Evolutionary conservation across 2,113 vertebrate species (phyloP).

Genomic region (Neogobius melanostomus): DNA sequence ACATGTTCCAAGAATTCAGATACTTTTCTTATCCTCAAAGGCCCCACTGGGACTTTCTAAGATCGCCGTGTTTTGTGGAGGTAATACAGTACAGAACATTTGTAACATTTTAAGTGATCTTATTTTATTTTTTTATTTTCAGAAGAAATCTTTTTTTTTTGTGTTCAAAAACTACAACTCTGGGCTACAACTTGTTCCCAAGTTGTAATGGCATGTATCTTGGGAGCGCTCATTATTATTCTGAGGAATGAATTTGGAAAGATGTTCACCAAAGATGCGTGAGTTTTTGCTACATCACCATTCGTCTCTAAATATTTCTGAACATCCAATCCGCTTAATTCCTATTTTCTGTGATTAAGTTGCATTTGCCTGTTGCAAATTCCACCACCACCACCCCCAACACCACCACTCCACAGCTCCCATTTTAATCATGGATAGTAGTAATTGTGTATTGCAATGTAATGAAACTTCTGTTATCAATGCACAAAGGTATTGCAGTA

Average conservation of each 20-base stretch:
- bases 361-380: too few relatives aligned
- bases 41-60: conserved; percentile 82
- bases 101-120: neutral
- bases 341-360: too few relatives aligned
- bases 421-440: too few relatives aligned
- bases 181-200: conserved; percentile 60
- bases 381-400: too few relatives aligned
- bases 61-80: conserved; percentile 75
- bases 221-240: conserved; percentile 59
- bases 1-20: too few relatives aligned
- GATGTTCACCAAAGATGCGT: conserved; percentile 86
- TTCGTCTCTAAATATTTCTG: too few relatives aligned
- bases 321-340: too few relatives aligned
- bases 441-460: too few relatives aligned
- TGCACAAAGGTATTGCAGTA: too few relatives aligned
- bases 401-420: too few relatives aligned
- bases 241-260: conserved; percentile 79
- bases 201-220: conserved; percentile 72
- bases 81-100: conserved; percentile 64
- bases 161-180: too few relatives aligned
- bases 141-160: neutral
- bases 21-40: conserved; percentile 55
- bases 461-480: too few relatives aligned
- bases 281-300: conserved; percentile 47
- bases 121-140: neutral